Evolutionary conservation across 2,113 vertebrate species (phyloP), one percentile per base, ranked within the genome.

Genomic region (Aramus guarauna): DNA sequence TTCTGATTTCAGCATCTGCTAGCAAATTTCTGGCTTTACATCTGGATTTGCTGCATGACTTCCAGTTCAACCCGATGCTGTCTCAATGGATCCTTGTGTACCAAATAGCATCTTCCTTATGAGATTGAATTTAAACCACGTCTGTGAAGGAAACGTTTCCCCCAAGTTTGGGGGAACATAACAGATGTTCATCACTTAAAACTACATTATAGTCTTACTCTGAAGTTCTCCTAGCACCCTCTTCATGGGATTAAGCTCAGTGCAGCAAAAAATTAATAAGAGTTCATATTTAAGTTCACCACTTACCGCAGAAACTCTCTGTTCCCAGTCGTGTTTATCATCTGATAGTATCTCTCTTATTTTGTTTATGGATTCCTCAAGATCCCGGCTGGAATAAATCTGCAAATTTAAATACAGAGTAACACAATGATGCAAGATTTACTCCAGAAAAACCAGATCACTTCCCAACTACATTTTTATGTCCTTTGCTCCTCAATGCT

Each of bases 251-350:
- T 56, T 76, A 79, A 82, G n/a, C 15, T 85, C 41, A 86, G 26
- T 27, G 8, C 23, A 85, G 14, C 56, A 92, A 78, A 94, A 52
- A 1, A 39, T 64, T 53, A 93, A 81, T 3, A n/a, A 13, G 15
- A 59, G 64, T 66, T 76, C 11, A 73, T 17, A 89, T 15, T 6
- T 15, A 62, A 64, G 36, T 76, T 73, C 72, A 71, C 3, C 23
- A 82, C 98, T 99, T 98, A 99, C 99, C 59, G 99, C 99, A 4
- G 97, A 97, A 55, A 99, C 99, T 95, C 99, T 98, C 96, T 99
- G 99, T 76, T 99, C 99, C 99, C 99, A 99, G 97, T 99, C 99
- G 15, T 99, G 99, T 74, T 99, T 99, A 74, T 99, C 99, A 94
- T 99, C 99, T 53, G 99, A 99, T 6, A 99, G 90, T 72, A 99